Base-by-base conservation (phyloP, 2,888 invertebrate genomes). In the Drosophila antonietae region DNA sequence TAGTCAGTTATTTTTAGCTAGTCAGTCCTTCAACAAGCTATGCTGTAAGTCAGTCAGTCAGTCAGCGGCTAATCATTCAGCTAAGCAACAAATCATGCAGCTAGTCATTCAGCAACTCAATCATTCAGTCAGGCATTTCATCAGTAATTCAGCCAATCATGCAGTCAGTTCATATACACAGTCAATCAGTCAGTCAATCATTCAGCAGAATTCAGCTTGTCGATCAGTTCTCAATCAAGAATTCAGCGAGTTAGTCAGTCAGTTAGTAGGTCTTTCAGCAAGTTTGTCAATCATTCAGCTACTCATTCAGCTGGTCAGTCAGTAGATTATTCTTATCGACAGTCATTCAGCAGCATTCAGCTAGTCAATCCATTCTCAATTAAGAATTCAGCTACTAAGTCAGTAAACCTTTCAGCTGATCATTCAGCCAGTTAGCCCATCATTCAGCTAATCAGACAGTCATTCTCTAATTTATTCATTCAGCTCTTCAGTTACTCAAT, bases 401-500 rank as follows among this genome's bases (percentile, higher is more conserved):
- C 2, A 23, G 23, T 23, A 2, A 28, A 28, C 28, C 0, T 28
- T 20, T 23, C 23, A 46, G 46, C 20, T 6, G 23, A 3, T 6
- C 23, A 46, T 5, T 33, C 56, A 56, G 9, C 33, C 12, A 20
- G 9, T 31, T 43, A 43, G 4, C 41, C 37, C 12, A 20, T 53
- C 33, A 61, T 56, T 44, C 51, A 47, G 64, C 44, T 49, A 57
- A 14, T 53, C 55, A 67, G 46, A 49, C n/a, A 8, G 15, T 14
- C 44, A 20, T 4, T 44, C 46, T 2, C 1, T 12, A 10, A 33
- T n/a, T 51, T 18, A 51, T 31, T 51, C 49, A 51, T 18, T 33
- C 49, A 51, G 10, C 49, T 51, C 49, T 51, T 51, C 49, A 51
- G 49, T 51, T 51, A 12, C 49, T 51, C 49, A 51, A 49, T 49